Conservation (phyloP, 2,113 vertebrate genomes). For the Alaudala cheleensis region DNA sequence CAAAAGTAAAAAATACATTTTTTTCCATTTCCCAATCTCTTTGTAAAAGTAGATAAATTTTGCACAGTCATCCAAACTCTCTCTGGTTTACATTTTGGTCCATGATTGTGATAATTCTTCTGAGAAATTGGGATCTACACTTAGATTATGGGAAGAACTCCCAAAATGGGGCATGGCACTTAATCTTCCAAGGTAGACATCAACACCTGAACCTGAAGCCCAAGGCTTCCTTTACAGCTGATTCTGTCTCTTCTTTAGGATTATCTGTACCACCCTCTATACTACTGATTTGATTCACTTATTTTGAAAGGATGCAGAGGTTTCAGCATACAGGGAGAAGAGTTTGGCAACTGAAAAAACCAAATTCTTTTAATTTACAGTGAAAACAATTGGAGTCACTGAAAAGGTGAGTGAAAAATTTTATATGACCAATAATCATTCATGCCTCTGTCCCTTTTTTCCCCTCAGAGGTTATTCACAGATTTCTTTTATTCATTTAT, state of each 20-base stretch:
- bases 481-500: background rate
- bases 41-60: background rate
- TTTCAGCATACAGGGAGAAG: background rate
- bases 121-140: background rate
- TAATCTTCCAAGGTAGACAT: background rate
- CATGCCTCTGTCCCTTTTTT: background rate
- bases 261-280: background rate
- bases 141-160: background rate
- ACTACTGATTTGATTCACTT: background rate
- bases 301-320: background rate
- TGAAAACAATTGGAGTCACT: background rate
- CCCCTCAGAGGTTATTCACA: background rate
- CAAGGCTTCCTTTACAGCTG: background rate
- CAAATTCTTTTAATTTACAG: background rate
- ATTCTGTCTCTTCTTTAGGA: background rate
- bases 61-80: background rate
- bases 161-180: background rate
- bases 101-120: rapidly evolving
- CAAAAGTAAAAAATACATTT: background rate
- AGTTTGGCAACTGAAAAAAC: background rate
- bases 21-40: background rate
- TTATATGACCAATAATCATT: background rate
- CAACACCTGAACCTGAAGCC: background rate
- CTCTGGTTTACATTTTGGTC: background rate
- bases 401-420: background rate